Evolutionary conservation across 2,797 vertebrate species (phyloP), one percentile per base, ranked within the genome.

Genomic region (Neosilurus hyrtlii): DNA sequence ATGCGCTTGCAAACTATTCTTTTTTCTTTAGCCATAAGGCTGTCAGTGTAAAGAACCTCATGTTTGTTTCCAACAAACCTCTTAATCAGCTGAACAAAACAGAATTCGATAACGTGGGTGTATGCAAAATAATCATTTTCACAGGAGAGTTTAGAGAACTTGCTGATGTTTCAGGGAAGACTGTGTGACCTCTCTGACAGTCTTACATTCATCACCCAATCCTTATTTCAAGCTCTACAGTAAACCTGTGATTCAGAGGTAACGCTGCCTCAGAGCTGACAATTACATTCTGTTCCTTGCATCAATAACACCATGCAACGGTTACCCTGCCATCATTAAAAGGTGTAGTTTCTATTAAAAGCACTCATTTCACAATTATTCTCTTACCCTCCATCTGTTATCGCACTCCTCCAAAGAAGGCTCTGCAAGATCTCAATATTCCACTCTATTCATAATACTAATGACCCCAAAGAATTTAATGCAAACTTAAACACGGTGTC

Each of bases 331-430:
- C 49, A 66, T 79, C 20, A 4, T 20, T 66, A 56, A 67, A 67
- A 51, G 18, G 63, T 54, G 63, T 35, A 12, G 1, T 67, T 79
- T 67, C 49, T 79, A 67, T 67, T 78, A 11, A 75, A 49, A 78
- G 37, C 75, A 26, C 14, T 56, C n/a, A 12, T 67, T 79, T 67
- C 22, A 0, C 37, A 67, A 67, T 67, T 56, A 63, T 14, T 26
- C 76, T 30, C 9, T 54, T 35, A n/a, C 10, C 49, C 76, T 63
- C 61, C 9, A 24, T 49, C 59, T 63, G 37, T 24, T 26, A 15
- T 78, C 22, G 2, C 37, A 24, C 74, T 61, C 6, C 35, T 61
- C 57, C n/a, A 62, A 4, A 66, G 15, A 30, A 3, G 49, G 24
- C 18, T 20, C 10, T 30, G 7, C 0, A 2, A 66, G 24, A 67